Percentiles rank a stretch among this genome's conserved stretches.
Conservation (phyloP, 2,113 vertebrate species). For the Columbina picui region DNA sequence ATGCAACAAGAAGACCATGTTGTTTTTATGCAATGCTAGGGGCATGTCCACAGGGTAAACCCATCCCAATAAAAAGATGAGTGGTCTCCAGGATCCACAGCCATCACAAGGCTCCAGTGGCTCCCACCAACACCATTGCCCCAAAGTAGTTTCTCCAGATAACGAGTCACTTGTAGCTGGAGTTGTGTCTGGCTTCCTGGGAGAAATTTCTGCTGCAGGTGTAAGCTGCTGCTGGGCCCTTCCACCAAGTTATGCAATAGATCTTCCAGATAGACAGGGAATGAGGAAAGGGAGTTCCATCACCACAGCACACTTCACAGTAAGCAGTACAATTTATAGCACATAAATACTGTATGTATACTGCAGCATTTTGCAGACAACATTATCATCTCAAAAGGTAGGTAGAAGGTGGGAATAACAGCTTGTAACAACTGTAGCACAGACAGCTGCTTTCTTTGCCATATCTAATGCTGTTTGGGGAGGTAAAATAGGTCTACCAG, state of each 20-base stretch:
- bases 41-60: background rate
- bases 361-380: background rate
- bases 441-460: slow-evolving; percentile 45
- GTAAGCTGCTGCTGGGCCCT: background rate
- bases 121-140: background rate
- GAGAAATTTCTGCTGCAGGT: slow-evolving; percentile 11
- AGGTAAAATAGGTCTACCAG: slow-evolving; percentile 41
- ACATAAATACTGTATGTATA: slow-evolving; percentile 16
- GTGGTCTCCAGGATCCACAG: background rate
- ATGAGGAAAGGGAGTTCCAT: background rate
- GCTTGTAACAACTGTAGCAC: slow-evolving; percentile 39
- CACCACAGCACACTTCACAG: slow-evolving; percentile 1
- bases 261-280: background rate
- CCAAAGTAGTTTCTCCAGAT: background rate
- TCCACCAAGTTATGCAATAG: background rate
- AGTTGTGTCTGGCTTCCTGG: background rate
- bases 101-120: background rate
- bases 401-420: slow-evolving; percentile 40
- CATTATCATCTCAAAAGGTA: slow-evolving; percentile 54
- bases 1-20: background rate
- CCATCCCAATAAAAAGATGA: background rate
- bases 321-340: slow-evolving; percentile 16
- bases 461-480: background rate
- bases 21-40: background rate
- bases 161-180: background rate